Base-by-base conservation (phyloP, 2,888 invertebrate genomes). In the Acleris literana region DNA sequence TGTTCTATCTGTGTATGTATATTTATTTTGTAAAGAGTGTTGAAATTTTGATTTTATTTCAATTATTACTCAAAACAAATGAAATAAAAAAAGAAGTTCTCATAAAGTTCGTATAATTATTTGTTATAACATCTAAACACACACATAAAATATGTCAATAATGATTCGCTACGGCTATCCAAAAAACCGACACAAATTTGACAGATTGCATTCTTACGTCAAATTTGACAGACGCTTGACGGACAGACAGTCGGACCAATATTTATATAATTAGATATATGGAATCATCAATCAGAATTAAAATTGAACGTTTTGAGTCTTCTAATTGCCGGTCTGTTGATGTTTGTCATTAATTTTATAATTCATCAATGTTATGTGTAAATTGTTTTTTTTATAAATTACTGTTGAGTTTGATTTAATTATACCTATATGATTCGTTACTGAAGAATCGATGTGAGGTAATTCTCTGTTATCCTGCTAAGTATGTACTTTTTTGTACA, bases 231-330 rank as follows among this genome's bases (percentile, higher is more conserved):
- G 71, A 70, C 74, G 65, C 63, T 25, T 72, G 74, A 74, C 70
- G 44, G 73, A 81, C 75, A 66, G 69, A 73, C 79, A 60, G 64
- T 62, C 69, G 71, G 74, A 75, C 77, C 75, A 72, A 79, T 80
- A 79, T 80, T 80, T 72, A 72, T 69, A 74, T 72, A 80, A 81
- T 83, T 80, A 74, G 72, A 73, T 77, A 82, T 84, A 86, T 86
- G 84, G 86, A 76, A 82, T 82, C 84, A 87, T 87, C 87, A 83
- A 86, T 87, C 86, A 81, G 74, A 73, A 81, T 82, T 78, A 78
- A 76, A 74, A 69, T 53, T 52, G 71, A 56, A 68, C 64, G 69
- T 71, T 63, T 70, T 66, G 71, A 75, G 75, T 65, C 60, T 22
- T 63, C 72, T 86, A 86, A 87, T 86, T 84, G 76, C 75, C 63